A percentile compares a stretch with the other conserved stretches of the same genome.
phyloP scores from a whole-genome alignment of 2,888 invertebrate genomes.

The Gari tellinella region DNA sequence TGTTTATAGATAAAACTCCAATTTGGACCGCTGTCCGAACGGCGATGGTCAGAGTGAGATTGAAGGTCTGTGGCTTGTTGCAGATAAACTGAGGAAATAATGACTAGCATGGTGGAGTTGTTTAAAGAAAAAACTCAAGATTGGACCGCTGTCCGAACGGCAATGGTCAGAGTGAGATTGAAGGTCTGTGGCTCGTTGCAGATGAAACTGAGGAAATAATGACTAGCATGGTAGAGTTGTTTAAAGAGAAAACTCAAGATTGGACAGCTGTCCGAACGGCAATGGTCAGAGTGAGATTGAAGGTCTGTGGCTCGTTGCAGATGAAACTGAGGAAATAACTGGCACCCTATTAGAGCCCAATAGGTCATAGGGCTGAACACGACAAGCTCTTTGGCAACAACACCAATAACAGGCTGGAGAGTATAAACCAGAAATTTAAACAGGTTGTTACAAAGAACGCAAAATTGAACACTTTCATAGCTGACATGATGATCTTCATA shows the following conservation, averaged over 20 bases:
- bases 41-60: slow-evolving; percentile 32
- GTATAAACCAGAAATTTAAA: no score
- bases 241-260: slow-evolving; percentile 26
- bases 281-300: slow-evolving; percentile 19
- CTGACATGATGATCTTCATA: slow-evolving; percentile 12
- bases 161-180: slow-evolving; percentile 30
- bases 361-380: slow-evolving; percentile 7
- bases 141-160: slow-evolving; percentile 23
- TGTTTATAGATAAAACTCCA: slow-evolving; percentile 29
- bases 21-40: slow-evolving; percentile 19
- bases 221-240: slow-evolving; percentile 12
- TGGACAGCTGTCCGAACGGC: slow-evolving; percentile 16
- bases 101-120: slow-evolving; percentile 11
- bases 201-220: slow-evolving; percentile 26
- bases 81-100: slow-evolving; percentile 23
- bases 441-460: slow-evolving; percentile 10
- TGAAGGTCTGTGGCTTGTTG: slow-evolving; percentile 25
- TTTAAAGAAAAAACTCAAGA: slow-evolving; percentile 27
- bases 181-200: slow-evolving; percentile 26
- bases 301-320: slow-evolving; percentile 26
- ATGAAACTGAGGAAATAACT: slow-evolving; percentile 18
- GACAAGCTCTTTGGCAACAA: slow-evolving; percentile 6
- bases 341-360: slow-evolving; percentile 14
- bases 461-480: slow-evolving; percentile 15
- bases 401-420: slow-evolving; percentile 5